Conservation (phyloP, 2,797 vertebrate species). For the Mormyrops attenuatus region DNA sequence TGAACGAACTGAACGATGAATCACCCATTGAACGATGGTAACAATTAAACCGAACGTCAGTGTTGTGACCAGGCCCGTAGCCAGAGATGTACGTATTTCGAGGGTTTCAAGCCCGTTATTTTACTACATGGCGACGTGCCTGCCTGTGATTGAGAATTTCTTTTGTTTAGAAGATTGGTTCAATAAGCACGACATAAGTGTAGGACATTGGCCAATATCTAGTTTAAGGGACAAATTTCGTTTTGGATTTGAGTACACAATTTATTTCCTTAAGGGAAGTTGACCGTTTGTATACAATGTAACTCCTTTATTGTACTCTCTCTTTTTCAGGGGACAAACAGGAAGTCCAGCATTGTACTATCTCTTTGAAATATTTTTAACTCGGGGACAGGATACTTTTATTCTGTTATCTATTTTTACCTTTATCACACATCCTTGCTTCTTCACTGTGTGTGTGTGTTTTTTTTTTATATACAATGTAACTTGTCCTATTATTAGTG, state of each 20-base stretch:
- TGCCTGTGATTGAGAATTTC: background rate
- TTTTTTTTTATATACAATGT: background rate
- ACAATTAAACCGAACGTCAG: background rate
- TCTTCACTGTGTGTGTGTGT: background rate
- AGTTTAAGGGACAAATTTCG: background rate
- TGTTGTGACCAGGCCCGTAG: background rate
- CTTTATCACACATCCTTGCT: background rate
- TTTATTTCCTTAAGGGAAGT: background rate
- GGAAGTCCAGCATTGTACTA: too few relatives aligned
- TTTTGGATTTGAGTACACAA: background rate
- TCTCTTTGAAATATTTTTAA: background rate
- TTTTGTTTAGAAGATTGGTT: background rate
- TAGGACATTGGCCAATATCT: background rate
- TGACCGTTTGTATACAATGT: background rate
- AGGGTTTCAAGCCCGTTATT: background rate
- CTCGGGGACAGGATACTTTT: background rate
- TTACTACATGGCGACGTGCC: background rate
- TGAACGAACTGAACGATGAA: background rate
- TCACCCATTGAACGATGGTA: background rate
- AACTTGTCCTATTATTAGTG: background rate
- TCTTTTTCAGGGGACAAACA: too few relatives aligned
- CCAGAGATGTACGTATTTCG: background rate
- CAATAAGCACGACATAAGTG: background rate
- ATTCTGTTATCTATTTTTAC: background rate
- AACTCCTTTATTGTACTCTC: background rate